Conservation (phyloP, 2,888 invertebrate species). For the Heliconius cydno region DNA sequence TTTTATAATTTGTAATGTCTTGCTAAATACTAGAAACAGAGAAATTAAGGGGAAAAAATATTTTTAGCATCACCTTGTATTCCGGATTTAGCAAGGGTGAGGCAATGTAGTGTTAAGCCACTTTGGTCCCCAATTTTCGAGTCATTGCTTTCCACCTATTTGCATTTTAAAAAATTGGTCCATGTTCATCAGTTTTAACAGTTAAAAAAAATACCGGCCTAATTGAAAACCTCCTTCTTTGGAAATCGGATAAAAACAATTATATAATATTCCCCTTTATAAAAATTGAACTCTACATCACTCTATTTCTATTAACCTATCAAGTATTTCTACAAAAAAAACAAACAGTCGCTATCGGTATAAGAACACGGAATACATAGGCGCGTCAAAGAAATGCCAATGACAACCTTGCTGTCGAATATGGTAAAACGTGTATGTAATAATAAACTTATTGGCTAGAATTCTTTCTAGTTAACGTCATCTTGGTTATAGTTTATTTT, state of each 20-base stretch:
- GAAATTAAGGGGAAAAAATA: neutral
- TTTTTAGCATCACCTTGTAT: neutral
- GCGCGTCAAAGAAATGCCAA: constrained; percentile 34
- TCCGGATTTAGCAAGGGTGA: too few relatives aligned
- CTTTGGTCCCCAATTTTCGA: too few relatives aligned
- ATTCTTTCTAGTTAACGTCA: constrained; percentile 20
- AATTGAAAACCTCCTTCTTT: too few relatives aligned
- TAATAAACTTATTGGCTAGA: constrained; percentile 1
- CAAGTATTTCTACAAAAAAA: neutral
- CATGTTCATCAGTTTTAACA: too few relatives aligned
- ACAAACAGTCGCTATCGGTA: neutral
- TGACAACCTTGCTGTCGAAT: constrained; percentile 39
- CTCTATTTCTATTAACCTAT: neutral
- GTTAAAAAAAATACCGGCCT: too few relatives aligned
- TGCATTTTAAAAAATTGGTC: too few relatives aligned
- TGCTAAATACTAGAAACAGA: neutral
- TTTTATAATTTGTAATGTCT: neutral
- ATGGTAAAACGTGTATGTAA: constrained; percentile 33
- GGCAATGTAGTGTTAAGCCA: too few relatives aligned
- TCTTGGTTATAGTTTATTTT: neutral
- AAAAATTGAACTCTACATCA: neutral
- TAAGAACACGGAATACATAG: constrained; percentile 29
- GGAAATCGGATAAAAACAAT: too few relatives aligned
- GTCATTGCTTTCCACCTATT: too few relatives aligned
- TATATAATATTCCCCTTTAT: neutral